Evolutionary conservation across 2,797 vertebrate species (phyloP), one percentile per base, ranked within the genome.

Genomic region (Pseudochirops corinnae): DNA sequence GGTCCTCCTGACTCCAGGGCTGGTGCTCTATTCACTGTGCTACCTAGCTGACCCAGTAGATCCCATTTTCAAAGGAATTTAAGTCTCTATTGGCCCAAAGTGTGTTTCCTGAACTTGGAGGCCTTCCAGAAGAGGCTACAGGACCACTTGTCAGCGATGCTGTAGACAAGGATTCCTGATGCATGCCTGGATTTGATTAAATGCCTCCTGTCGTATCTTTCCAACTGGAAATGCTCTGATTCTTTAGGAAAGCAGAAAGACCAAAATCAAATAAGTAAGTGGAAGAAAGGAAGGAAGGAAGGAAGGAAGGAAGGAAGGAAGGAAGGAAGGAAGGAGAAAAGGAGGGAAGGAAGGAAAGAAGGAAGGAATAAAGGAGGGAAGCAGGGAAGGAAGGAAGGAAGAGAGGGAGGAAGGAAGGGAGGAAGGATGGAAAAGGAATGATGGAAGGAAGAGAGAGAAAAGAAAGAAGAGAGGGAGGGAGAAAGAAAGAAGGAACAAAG

Each of bases 381-480:
- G 2, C 26, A 10, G 29, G 28, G 28, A 29, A 58, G 58, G 58
- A 31, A 60, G 29, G 58, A 67, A 16, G 14, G 31, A n/a, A 67
- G 13, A 31, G n/a, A 67, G 33, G 11, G n/a, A 14, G 1, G 33
- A 16, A 31, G 7, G 9, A 16, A 31, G 7, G 14, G 2, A 31
- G 21, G 5, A 16, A 31, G 12, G 14, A 33, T 3, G 29, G 29
- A 31, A 12, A 4, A 67, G 33, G 62, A 18, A 67, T 0, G 14
- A 6, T 9, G 5, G 6, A 39, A n/a, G 14, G 5, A 74, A n/a
- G 4, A 5, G 39, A n/a, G 16, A 39, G 31, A 12, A 62, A 31
- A 2, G 18, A 9, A 24, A 2, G 39, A 16, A 18, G 5, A 14
- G 1, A 6, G 33, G 4, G 7, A 6, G 16, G 11, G 24, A 9